Evolutionary conservation across 1,140 invertebrate species (phyloP), one percentile per base, ranked within the genome.

Genomic region (Caenorhabditis remanei): DNA sequence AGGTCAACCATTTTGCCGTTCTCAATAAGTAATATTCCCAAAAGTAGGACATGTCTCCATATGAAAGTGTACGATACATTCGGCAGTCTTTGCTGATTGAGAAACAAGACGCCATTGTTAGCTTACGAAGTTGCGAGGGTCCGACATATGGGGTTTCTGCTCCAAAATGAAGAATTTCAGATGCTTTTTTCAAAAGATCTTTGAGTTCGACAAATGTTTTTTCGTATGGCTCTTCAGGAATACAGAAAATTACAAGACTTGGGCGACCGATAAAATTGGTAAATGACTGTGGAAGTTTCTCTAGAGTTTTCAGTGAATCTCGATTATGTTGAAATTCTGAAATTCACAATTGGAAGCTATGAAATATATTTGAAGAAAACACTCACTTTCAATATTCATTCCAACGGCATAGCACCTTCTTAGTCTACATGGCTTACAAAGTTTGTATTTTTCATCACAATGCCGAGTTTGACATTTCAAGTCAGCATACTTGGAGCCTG

Each of bases 1-100:
- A 71, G 8, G 65, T 71, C 65, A 71, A 71, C 65, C 65, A 71
- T 71, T 71, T 71, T n/a, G 65, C 65, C 4, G 65, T 71, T 71
- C 65, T 71, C 14, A 71, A 43, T 8, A 71, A 43, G 8, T 71
- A 71, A 19, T 43, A 71, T 16, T 71, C 65, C 65, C 65, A 71
- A 8, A 71, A 71, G 46, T 43, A 71, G 1, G 65, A 43, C 65
- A 71, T 71, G 4, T 46, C 40, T 43, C 65, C 65, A n/a, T 8
- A 4, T 11, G 40, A 16, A 9, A 71, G 19, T n/a, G 65, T 43
- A 9, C 46, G 19, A 19, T 19, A 71, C 40, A 46, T 32, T 43
- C 16, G 14, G 4, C 40, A n/a, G 46, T 71, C 41, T 16, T n/a
- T 43, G 21, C 9, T 46, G 1, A 32, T 32, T 0, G 24, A 6